A percentile compares a stretch with the other conserved stretches of the same genome.
These are phyloP conservation scores for Hippotragus niger DNA, from an alignment of 2,113 vertebrate species.

Conservation along the genomic window DNA sequence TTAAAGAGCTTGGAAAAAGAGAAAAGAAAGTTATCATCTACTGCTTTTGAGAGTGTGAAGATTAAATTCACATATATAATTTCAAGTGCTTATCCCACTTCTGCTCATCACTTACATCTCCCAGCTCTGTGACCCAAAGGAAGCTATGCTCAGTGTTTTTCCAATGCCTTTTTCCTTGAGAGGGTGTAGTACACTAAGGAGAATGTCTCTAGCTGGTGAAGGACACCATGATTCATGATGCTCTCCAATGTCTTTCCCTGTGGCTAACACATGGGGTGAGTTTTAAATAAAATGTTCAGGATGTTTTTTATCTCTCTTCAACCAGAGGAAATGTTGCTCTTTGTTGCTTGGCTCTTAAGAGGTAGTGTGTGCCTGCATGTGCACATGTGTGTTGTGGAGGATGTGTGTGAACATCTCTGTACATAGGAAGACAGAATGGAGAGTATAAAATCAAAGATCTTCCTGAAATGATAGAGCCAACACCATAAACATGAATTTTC, in stretches of 20 bases:
- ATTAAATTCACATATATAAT: not conserved
- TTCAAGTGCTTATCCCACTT: not conserved
- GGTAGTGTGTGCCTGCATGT: not conserved
- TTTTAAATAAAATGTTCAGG: conserved; percentile 34
- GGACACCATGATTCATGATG: conserved; percentile 8
- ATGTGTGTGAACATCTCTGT: not conserved
- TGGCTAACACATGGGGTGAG: not conserved
- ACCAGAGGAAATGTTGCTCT: not conserved
- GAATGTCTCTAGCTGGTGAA: not conserved
- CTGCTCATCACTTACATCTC: not conserved
- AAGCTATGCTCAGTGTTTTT: not conserved
- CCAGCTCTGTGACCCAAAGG: not conserved
- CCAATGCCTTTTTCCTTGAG: not conserved
- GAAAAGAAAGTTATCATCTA: not conserved
- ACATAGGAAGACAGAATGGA: not conserved
- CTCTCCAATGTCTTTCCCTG: not conserved
- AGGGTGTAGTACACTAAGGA: not conserved
- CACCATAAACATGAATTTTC: not conserved
- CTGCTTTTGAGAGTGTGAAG: not conserved
- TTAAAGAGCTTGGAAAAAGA: not conserved
- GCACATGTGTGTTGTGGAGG: not conserved
- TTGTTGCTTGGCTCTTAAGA: not conserved
- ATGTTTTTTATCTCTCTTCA: not conserved
- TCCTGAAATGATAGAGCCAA: not conserved
- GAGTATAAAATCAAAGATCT: not conserved